A percentile compares a stretch with the other conserved stretches of the same genome.
Evolutionary conservation across 2,797 vertebrate species (phyloP).

Genomic region (Enteromius trimaculatus): DNA sequence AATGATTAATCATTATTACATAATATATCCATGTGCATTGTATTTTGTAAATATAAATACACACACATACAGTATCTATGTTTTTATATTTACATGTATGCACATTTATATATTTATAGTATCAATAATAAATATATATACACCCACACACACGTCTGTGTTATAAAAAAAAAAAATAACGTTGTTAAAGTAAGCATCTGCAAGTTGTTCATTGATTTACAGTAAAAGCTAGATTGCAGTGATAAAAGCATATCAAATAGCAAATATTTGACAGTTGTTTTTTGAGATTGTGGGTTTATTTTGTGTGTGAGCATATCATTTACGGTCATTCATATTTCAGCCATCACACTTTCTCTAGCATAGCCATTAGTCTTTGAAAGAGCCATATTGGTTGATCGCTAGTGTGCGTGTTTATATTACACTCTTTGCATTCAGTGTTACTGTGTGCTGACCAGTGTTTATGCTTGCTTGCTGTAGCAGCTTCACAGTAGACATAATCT

Average conservation of each 20-base stretch:
- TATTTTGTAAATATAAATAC: no score
- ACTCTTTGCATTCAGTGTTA: conserved; percentile 1
- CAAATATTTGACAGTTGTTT: background rate
- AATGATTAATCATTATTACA: no score
- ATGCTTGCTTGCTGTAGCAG: background rate
- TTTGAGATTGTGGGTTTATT: background rate
- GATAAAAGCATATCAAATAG: background rate
- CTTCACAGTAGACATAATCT: background rate
- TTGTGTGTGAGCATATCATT: background rate
- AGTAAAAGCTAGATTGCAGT: background rate
- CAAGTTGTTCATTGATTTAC: background rate
- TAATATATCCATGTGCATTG: no score
- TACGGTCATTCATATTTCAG: background rate
- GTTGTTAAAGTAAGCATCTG: background rate
- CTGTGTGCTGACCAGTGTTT: background rate
- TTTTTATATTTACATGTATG: no score
- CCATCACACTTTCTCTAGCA: background rate
- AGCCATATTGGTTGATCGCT: background rate
- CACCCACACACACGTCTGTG: no score
- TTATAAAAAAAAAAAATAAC: background rate
- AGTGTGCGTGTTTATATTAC: background rate
- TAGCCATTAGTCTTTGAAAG: background rate
- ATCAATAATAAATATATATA: no score
- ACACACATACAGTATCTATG: no score
- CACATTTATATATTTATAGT: no score